A percentile compares a stretch with the other conserved stretches of the same genome.
Conservation (phyloP, 2,113 vertebrate species). For the Crotalus viridis region DNA sequence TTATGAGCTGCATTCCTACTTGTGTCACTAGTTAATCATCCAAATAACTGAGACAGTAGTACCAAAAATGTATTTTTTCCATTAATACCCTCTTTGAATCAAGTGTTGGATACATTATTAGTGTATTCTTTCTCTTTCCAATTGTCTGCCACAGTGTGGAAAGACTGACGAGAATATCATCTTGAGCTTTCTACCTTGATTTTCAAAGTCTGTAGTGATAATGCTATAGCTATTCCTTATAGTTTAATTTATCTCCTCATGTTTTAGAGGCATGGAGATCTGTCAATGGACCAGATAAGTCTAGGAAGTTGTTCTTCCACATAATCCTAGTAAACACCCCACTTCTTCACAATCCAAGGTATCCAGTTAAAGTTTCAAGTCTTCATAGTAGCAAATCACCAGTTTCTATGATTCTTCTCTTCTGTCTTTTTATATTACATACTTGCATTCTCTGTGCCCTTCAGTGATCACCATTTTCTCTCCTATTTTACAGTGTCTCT, state of each 20-base stretch:
- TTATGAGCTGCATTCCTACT: neutral
- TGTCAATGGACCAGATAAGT: neutral
- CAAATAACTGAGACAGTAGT: neutral
- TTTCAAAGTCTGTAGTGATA: neutral
- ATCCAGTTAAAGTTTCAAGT: neutral
- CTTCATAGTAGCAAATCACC: neutral
- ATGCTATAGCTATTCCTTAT: neutral
- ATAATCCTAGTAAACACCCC: neutral
- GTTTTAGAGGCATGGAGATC: neutral
- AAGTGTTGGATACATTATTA: neutral
- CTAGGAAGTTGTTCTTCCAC: neutral
- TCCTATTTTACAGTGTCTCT: neutral
- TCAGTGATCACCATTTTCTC: neutral
- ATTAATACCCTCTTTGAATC: neutral
- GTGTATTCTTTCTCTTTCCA: neutral
- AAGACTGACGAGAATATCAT: neutral
- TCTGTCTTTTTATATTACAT: neutral
- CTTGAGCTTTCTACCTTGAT: neutral
- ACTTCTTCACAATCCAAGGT: neutral
- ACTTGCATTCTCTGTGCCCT: neutral
- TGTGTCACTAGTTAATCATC: neutral
- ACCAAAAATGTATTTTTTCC: neutral
- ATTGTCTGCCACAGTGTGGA: neutral
- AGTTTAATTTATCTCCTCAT: neutral
- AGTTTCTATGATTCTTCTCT: neutral